Conservation (phyloP, 2,888 invertebrate species). For the Zeuzera pyrina region DNA sequence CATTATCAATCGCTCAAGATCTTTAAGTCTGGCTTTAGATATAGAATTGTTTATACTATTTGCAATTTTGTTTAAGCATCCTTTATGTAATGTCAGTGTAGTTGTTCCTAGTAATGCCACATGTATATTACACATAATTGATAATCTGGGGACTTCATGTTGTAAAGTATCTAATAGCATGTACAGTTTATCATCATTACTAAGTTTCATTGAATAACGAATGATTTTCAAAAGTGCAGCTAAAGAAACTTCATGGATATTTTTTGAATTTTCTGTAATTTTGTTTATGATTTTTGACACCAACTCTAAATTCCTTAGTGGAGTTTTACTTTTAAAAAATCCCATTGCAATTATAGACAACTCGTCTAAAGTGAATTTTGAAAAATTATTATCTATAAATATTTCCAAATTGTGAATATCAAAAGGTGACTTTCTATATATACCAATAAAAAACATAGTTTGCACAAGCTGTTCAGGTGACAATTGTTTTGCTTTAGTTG, state of each 20-base stretch:
- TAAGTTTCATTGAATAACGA: conserved; percentile 69
- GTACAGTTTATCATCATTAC: conserved; percentile 54
- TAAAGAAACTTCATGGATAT: conserved; percentile 76
- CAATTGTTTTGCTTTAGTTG: conserved; percentile 72
- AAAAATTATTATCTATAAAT: conserved; percentile 61
- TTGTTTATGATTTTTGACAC: conserved; percentile 63
- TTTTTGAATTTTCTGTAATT: conserved; percentile 60
- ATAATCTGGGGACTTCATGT: conserved; percentile 72
- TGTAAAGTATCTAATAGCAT: conserved; percentile 67
- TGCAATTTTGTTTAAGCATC: conserved; percentile 55
- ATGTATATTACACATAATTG: conserved; percentile 76
- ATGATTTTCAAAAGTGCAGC: conserved; percentile 77
- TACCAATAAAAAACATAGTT: conserved; percentile 77
- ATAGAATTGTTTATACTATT: conserved; percentile 64
- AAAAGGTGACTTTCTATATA: conserved; percentile 67
- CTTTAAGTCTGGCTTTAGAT: conserved; percentile 75
- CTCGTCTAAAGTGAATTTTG: conserved; percentile 75
- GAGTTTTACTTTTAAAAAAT: conserved; percentile 83
- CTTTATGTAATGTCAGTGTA: conserved; percentile 45
- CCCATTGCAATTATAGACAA: conserved; percentile 81
- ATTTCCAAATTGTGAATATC: conserved; percentile 79
- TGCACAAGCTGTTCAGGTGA: conserved; percentile 76
- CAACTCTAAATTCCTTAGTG: conserved; percentile 66
- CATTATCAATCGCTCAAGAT: conserved; percentile 80
- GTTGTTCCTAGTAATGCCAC: conserved; percentile 75